Evolutionary conservation across 2,888 invertebrate species (phyloP).

Genomic region (Diarsia mendica): DNA sequence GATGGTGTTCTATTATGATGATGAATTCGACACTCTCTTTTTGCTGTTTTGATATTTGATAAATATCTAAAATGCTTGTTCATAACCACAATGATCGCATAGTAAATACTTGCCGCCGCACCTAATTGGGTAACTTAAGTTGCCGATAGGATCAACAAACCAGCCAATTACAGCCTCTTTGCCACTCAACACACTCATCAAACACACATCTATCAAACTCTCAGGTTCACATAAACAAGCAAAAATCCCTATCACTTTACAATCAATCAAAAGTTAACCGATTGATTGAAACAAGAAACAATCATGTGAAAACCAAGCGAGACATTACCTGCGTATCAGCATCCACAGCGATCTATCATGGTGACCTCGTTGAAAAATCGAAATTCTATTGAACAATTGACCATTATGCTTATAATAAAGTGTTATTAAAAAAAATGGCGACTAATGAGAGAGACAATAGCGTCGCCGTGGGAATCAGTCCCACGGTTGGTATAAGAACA

Average conservation of each 20-base stretch:
- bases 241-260: constrained; percentile 48
- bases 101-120: constrained; percentile 2
- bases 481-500: constrained; percentile 76
- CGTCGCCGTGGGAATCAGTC: constrained; percentile 82
- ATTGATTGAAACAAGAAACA: constrained; percentile 59
- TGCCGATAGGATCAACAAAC: not conserved
- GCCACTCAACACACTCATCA: constrained; percentile 30
- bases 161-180: constrained; percentile 29
- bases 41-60: not conserved
- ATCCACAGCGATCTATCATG: constrained; percentile 59
- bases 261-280: constrained; percentile 55
- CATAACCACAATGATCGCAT: not conserved
- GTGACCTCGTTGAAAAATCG: constrained; percentile 75
- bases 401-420: constrained; percentile 87
- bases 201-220: constrained; percentile 26
- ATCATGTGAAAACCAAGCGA: constrained; percentile 53
- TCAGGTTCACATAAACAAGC: constrained; percentile 37
- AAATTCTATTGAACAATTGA: constrained; percentile 82
- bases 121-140: constrained; percentile 11
- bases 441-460: constrained; percentile 81
- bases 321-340: constrained; percentile 45
- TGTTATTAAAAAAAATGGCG: constrained; percentile 83
- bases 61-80: constrained; percentile 10
- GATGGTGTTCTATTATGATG: not conserved
- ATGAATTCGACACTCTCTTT: not conserved